Conservation (phyloP, 2,888 invertebrate species). For the Mellilla xanthometata region DNA sequence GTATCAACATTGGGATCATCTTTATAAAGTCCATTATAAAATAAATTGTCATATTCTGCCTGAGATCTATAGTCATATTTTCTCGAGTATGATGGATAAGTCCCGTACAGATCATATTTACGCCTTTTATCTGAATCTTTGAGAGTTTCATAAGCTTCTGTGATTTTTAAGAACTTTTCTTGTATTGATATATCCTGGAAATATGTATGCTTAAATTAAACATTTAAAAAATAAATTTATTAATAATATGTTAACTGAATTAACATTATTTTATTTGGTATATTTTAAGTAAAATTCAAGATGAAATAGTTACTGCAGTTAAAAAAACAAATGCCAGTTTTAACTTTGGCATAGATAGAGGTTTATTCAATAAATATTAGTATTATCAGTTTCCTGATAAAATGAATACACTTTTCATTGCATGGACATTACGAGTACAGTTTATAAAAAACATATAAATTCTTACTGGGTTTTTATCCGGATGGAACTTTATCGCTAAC, state of each 20-base stretch:
- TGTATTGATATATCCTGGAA: constrained; percentile 89
- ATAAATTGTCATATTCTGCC: constrained; percentile 89
- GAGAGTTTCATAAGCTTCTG: constrained; percentile 92
- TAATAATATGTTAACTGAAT: too few relatives aligned
- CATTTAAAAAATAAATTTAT: too few relatives aligned
- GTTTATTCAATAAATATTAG: too few relatives aligned
- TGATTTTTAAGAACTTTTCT: constrained; percentile 89
- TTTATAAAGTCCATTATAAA: constrained; percentile 94
- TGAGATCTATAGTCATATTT: constrained; percentile 84
- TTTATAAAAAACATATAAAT: neutral
- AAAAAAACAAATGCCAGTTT: too few relatives aligned
- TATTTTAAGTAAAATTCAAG: too few relatives aligned
- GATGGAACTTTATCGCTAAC: constrained; percentile 88
- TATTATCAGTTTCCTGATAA: too few relatives aligned
- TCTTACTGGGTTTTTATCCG: constrained; percentile 87
- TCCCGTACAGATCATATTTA: constrained; percentile 91
- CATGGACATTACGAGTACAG: neutral
- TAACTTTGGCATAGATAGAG: too few relatives aligned
- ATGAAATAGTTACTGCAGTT: too few relatives aligned
- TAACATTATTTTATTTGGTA: too few relatives aligned
- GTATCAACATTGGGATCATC: constrained; percentile 92
- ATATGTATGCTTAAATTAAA: constrained; percentile 12
- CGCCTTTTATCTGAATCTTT: constrained; percentile 91
- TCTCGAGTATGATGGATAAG: constrained; percentile 74
- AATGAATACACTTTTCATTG: too few relatives aligned